Conservation (phyloP, 2,797 vertebrate genomes). For the Macrochelys suwanniensis region DNA sequence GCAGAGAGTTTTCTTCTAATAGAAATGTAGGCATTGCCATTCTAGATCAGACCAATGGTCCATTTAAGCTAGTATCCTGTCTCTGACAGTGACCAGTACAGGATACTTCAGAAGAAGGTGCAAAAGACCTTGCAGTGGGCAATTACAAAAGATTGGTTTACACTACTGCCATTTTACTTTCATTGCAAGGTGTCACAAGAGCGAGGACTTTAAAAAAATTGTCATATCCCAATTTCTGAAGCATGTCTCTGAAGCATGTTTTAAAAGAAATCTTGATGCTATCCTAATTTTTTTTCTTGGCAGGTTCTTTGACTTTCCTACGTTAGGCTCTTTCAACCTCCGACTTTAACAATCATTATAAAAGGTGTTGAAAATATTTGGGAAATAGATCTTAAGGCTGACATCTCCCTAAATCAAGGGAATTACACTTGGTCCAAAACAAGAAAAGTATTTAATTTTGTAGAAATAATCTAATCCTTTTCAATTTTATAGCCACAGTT, state of each 20-base stretch:
- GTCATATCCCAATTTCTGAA: not conserved
- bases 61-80: not conserved
- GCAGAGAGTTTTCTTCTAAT: not conserved
- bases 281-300: conserved; percentile 15
- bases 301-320: not conserved
- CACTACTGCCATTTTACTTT: not conserved
- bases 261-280: not conserved
- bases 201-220: not conserved
- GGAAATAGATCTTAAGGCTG: conserved; percentile 30
- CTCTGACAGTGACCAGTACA: not conserved
- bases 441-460: conserved; percentile 31
- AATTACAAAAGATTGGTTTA: not conserved
- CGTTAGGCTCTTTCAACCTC: not conserved
- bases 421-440: conserved; percentile 1
- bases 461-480: conserved; percentile 1
- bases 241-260: not conserved
- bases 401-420: conserved; percentile 32
- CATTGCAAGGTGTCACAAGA: not conserved
- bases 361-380: conserved; percentile 54
- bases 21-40: not conserved
- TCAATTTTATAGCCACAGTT: too few species aligned
- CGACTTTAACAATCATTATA: not conserved
- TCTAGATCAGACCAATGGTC: not conserved
- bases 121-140: not conserved
- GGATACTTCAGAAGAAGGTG: not conserved